A percentile compares a stretch with the other conserved stretches of the same genome.
These are phyloP conservation scores for Aleiodes leptofemur DNA, from an alignment of 2,888 invertebrate species.

Conservation along the genomic window DNA sequence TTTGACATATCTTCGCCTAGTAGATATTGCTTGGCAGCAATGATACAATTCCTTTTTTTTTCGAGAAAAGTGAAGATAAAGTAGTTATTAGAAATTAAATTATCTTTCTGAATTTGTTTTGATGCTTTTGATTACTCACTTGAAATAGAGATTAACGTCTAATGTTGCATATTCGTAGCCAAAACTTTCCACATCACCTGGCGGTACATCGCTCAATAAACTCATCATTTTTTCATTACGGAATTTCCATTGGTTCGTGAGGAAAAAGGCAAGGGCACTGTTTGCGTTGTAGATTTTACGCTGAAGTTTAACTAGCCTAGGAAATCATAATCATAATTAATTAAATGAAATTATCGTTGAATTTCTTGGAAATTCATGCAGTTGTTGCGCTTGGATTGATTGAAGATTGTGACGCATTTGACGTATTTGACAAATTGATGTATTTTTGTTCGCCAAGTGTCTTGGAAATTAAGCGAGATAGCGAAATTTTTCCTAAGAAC, in stretches of 20 bases:
- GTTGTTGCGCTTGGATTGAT: not conserved
- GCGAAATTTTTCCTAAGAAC: too few relatives aligned
- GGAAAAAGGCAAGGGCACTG: slow-evolving; percentile 84
- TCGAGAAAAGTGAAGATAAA: slow-evolving; percentile 5
- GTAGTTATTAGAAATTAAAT: not conserved
- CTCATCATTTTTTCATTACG: slow-evolving; percentile 79
- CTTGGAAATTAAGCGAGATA: too few relatives aligned
- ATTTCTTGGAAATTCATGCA: not conserved
- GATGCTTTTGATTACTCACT: slow-evolving; percentile 55
- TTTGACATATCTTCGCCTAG: slow-evolving; percentile 81
- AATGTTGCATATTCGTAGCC: slow-evolving; percentile 78
- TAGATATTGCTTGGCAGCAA: slow-evolving; percentile 81
- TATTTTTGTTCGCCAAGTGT: too few relatives aligned
- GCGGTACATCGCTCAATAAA: slow-evolving; percentile 77
- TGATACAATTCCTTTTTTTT: slow-evolving; percentile 75
- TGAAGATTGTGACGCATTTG: not conserved
- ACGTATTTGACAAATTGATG: too few relatives aligned
- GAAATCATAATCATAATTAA: slow-evolving; percentile 55
- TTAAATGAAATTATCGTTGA: slow-evolving; percentile 21
- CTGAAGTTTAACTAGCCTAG: slow-evolving; percentile 87
- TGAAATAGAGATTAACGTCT: slow-evolving; percentile 77
- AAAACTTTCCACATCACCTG: slow-evolving; percentile 78
- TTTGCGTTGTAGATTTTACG: slow-evolving; percentile 87
- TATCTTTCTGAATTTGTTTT: slow-evolving; percentile 5
- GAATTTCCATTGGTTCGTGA: slow-evolving; percentile 87